These are phyloP conservation scores for Heteromurus nitidus DNA, from an alignment of 2,888 invertebrate genomes.

Conservation along the genomic window DNA sequence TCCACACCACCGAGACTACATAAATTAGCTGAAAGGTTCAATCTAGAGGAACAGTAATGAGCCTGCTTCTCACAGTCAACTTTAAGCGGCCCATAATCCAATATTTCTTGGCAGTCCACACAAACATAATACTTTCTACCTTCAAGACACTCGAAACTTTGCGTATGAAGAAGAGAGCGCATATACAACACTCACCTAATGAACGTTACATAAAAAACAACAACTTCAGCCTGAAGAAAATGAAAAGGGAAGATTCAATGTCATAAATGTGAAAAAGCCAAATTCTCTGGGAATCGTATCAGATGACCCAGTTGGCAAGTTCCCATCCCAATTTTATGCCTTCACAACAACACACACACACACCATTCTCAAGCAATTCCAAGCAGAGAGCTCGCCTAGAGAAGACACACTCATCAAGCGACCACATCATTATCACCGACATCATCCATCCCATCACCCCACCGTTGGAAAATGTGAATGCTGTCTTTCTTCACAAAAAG, in stretches of 20 bases:
- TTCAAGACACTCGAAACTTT: neutral
- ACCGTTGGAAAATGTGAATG: no score
- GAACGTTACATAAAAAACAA: neutral
- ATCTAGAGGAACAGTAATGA: no score
- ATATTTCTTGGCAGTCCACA: no score
- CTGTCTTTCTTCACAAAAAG: no score
- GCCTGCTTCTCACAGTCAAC: no score
- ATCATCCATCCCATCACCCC: neutral
- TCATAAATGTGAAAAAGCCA: conserved; percentile 40
- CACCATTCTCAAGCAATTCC: neutral
- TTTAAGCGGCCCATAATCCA: no score
- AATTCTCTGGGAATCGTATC: conserved; percentile 45
- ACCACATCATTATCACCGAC: neutral
- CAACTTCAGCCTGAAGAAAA: conserved; percentile 5
- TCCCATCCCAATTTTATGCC: conserved; percentile 42
- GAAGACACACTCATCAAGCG: neutral
- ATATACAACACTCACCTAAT: neutral
- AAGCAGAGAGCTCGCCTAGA: neutral
- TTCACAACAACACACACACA: neutral
- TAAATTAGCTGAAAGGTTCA: no score
- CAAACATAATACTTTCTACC: no score
- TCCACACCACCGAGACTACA: no score
- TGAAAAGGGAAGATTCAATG: conserved; percentile 49
- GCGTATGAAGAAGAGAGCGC: neutral
- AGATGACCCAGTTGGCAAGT: conserved; percentile 62